phyloP scores from a whole-genome alignment of 2,113 vertebrate species.

The Leptosomus discolor region DNA sequence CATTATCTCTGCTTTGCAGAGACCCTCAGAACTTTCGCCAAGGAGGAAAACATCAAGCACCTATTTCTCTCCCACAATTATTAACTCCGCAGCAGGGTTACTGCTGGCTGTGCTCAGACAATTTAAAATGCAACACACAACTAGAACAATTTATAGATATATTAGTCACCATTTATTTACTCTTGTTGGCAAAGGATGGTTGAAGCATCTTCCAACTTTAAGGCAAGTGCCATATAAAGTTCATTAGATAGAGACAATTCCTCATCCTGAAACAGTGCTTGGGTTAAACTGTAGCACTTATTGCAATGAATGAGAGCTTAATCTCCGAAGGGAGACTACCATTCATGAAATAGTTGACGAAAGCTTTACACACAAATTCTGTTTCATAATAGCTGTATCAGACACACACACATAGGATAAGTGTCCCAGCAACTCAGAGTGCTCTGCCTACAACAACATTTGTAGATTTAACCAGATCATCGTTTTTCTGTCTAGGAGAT shows the following conservation, averaged over 20 bases:
- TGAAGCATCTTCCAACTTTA: neutral
- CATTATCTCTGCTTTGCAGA: neutral
- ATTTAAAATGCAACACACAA: neutral
- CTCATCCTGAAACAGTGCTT: neutral
- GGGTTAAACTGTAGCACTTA: neutral
- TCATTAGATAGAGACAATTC: neutral
- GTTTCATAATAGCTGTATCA: neutral
- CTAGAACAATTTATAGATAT: neutral
- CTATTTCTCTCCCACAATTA: neutral
- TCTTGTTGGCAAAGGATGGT: accelerated
- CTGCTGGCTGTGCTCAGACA: neutral
- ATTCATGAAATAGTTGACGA: neutral
- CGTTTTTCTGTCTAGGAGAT: neutral
- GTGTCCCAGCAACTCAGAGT: neutral
- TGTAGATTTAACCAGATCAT: neutral
- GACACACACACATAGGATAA: neutral
- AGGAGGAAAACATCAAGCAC: neutral
- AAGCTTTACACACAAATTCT: neutral
- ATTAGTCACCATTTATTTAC: neutral
- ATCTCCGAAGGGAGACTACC: neutral
- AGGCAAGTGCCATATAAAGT: neutral
- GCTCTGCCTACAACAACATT: neutral
- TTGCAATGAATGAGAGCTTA: neutral
- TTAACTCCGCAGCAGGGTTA: neutral
- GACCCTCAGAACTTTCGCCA: neutral